Evolutionary conservation across 2,888 invertebrate species (phyloP), one percentile per base, ranked within the genome.

Genomic region (Vannuccia rotundouncinata): DNA sequence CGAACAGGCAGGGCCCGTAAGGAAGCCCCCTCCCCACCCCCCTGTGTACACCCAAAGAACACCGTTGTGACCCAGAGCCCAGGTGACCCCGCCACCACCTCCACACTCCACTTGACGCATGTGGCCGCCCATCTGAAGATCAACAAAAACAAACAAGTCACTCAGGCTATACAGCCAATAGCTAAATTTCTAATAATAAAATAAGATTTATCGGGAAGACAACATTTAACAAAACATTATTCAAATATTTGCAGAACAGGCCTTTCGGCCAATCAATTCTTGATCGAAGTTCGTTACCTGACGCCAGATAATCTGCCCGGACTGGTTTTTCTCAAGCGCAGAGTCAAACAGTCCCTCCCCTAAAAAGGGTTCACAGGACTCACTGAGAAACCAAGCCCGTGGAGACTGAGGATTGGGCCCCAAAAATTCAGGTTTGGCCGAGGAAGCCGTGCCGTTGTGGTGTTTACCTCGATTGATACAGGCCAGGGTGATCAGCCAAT

Each of bases 11-110:
- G 5, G 10, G 10, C 74, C 74, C 5, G 22, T 73, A 73, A 73
- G 27, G 22, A 73, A 13, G 5, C 29, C 5, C 2, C 75, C 75
- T 2, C 75, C 75, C 13, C 31, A 28, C 17, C 75, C 22, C 2
- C 31, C 75, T 10, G 22, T 75, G 75, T 77, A 66, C 22, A 77
- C 77, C 77, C 77, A 77, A 66, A 25, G 74, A 17, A 31, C 45
- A 5, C 77, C 77, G 60, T 77, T 59, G 31, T 45, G 31, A 45
- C 77, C 77, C 59, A 77, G 59, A 66, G 77, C 77, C 77, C 77
- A 77, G 10, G 77, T 77, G 5, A 77, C 77, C 30, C 74, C 74
- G 1, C n/a, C 2, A 5, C 30, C 75, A 2, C 75, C 75, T 2
- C 31, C 75, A 28, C 2, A 75, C 75, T 75, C 75, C 2, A 75